Evolutionary conservation across 2,797 vertebrate genomes (phyloP).

Genomic region (Ispidina lecontei): DNA sequence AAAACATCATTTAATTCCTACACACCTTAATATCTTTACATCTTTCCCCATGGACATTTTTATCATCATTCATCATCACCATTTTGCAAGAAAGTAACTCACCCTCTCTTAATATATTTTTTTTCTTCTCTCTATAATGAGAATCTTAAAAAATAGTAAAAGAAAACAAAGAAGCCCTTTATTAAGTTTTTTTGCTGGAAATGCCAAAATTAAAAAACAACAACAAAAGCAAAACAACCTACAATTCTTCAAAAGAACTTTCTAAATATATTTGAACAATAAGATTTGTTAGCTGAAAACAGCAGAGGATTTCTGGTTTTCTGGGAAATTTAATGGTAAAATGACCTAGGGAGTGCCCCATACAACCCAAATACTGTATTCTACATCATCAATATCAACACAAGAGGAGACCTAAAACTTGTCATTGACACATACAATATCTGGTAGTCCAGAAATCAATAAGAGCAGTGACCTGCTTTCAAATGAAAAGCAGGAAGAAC

Average conservation of each 20-base stretch:
- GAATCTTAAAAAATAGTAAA: background rate
- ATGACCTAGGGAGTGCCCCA: background rate
- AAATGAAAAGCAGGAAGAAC: conserved; percentile 56
- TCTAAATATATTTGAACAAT: background rate
- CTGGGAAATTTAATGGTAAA: background rate
- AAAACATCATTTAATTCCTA: background rate
- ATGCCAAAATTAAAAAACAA: background rate
- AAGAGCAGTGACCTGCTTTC: conserved; percentile 73
- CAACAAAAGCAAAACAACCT: background rate
- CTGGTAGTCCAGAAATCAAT: conserved; percentile 67
- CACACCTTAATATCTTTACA: background rate
- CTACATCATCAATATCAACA: background rate
- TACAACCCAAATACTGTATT: background rate
- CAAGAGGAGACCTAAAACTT: conserved; percentile 26
- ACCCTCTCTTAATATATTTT: background rate
- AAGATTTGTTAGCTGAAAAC: background rate
- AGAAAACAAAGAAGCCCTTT: background rate
- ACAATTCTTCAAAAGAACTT: background rate
- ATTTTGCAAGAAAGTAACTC: background rate
- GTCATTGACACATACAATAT: conserved; percentile 9
- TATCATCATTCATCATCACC: background rate
- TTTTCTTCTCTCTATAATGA: background rate
- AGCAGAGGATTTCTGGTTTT: background rate
- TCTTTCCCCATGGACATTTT: background rate
- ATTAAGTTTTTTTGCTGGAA: background rate